Conservation (phyloP, 2,888 invertebrate species). For the Suillia variegata region DNA sequence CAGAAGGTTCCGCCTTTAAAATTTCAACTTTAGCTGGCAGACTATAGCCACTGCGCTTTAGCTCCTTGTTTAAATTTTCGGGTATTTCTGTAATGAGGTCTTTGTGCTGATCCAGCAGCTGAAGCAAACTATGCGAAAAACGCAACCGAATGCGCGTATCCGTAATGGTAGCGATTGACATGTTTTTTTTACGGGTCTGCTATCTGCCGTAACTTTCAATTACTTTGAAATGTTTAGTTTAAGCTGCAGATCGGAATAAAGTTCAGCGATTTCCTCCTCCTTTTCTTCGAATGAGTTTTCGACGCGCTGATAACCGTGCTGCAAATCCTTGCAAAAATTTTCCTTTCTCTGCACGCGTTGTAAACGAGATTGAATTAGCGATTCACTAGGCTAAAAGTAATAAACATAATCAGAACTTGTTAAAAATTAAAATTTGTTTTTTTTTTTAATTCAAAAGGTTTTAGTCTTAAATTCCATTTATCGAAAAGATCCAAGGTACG, state of each 20-base stretch:
- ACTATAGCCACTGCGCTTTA: conserved; percentile 34
- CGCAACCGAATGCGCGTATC: conserved; percentile 70
- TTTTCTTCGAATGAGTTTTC: conserved; percentile 79
- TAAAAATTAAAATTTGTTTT: too few relatives aligned
- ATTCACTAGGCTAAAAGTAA: conserved; percentile 32
- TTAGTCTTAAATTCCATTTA: too few relatives aligned
- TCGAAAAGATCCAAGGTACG: too few relatives aligned
- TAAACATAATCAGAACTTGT: background rate
- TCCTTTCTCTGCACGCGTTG: conserved; percentile 71
- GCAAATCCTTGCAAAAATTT: conserved; percentile 78
- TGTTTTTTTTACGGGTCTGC: conserved; percentile 38
- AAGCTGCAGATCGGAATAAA: conserved; percentile 76
- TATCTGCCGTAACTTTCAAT: conserved; percentile 47
- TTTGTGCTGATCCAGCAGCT: conserved; percentile 64
- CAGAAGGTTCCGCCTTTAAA: conserved; percentile 22
- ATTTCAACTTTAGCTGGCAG: conserved; percentile 30
- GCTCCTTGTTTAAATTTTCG: conserved; percentile 59
- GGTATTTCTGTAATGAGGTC: conserved; percentile 64
- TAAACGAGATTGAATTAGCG: conserved; percentile 52
- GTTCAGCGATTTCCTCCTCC: conserved; percentile 75
- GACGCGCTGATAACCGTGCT: conserved; percentile 75
- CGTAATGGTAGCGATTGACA: conserved; percentile 67
- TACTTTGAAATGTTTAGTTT: conserved; percentile 68
- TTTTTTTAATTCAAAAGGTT: too few relatives aligned
- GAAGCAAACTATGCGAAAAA: conserved; percentile 66